Conservation (phyloP, 2,888 invertebrate genomes). For the Temnothorax rugatulus region DNA sequence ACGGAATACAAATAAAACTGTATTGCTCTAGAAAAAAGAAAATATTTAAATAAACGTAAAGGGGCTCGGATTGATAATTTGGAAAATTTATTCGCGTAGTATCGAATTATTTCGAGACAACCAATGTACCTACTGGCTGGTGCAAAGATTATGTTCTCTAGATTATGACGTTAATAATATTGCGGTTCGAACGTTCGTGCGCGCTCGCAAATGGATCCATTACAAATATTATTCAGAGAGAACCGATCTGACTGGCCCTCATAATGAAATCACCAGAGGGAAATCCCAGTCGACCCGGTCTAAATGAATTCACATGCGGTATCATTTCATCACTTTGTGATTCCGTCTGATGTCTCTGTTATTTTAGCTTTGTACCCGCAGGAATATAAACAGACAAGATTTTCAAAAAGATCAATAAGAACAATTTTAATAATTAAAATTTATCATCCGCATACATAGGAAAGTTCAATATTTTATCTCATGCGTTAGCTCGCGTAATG, state of each 20-base stretch:
- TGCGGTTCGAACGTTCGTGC: constrained; percentile 21
- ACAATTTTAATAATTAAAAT: constrained; percentile 43
- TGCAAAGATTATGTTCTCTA: constrained; percentile 38
- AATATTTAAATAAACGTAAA: not conserved
- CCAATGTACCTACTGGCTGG: constrained; percentile 18
- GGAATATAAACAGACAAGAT: constrained; percentile 29
- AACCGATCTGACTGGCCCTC: constrained; percentile 30
- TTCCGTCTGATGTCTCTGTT: constrained; percentile 35
- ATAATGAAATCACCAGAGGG: constrained; percentile 63
- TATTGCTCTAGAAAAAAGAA: not conserved
- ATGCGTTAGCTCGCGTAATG: not conserved
- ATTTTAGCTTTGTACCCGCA: constrained; percentile 39
- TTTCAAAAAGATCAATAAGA: constrained; percentile 24
- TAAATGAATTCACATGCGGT: constrained; percentile 60
- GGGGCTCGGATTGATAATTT: constrained; percentile 4
- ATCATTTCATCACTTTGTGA: constrained; percentile 64
- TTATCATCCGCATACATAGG: constrained; percentile 7
- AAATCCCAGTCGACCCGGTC: constrained; percentile 35
- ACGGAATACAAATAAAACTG: not conserved
- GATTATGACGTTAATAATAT: constrained; percentile 60
- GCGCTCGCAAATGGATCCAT: constrained; percentile 55
- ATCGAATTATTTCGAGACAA: constrained; percentile 34
- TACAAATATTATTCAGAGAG: constrained; percentile 63
- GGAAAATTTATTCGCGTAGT: not conserved
- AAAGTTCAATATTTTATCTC: constrained; percentile 13